These are phyloP conservation scores for Sminthurides aquaticus DNA, from an alignment of 2,888 invertebrate species.

Conservation along the genomic window DNA sequence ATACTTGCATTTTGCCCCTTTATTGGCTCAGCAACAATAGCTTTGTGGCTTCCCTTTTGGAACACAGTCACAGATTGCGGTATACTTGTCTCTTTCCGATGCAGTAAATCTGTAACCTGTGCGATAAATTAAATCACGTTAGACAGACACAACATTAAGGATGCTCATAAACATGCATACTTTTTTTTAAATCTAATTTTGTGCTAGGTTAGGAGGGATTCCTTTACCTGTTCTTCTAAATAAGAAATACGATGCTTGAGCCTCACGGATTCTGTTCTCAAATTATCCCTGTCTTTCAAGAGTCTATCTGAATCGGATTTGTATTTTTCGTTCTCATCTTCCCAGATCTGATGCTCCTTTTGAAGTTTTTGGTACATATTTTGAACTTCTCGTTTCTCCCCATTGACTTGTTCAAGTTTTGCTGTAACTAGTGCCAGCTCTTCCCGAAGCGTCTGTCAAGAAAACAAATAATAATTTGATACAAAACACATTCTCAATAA, in stretches of 20 bases:
- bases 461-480: not conserved
- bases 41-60: conserved; percentile 42
- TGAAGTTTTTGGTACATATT: conserved; percentile 42
- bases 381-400: conserved; percentile 49
- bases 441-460: conserved; percentile 49
- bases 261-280: conserved; percentile 68
- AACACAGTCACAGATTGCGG: conserved; percentile 39
- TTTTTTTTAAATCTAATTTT: too few species aligned
- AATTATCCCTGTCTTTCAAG: conserved; percentile 46
- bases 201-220: too few species aligned
- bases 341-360: conserved; percentile 40
- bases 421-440: conserved; percentile 56
- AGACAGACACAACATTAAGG: not conserved
- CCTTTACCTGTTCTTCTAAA: conserved; percentile 71
- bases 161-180: not conserved
- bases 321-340: conserved; percentile 49
- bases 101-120: conserved; percentile 42
- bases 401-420: conserved; percentile 58
- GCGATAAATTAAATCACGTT: not conserved
- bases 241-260: conserved; percentile 81
- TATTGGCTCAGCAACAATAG: conserved; percentile 40
- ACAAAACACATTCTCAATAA: not conserved
- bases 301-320: conserved; percentile 38
- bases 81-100: conserved; percentile 37
- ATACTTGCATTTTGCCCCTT: conserved; percentile 10